A percentile compares a stretch with the other conserved stretches of the same genome.
phyloP scores from a whole-genome alignment of 2,113 vertebrate species.

The Holacanthus passer region DNA sequence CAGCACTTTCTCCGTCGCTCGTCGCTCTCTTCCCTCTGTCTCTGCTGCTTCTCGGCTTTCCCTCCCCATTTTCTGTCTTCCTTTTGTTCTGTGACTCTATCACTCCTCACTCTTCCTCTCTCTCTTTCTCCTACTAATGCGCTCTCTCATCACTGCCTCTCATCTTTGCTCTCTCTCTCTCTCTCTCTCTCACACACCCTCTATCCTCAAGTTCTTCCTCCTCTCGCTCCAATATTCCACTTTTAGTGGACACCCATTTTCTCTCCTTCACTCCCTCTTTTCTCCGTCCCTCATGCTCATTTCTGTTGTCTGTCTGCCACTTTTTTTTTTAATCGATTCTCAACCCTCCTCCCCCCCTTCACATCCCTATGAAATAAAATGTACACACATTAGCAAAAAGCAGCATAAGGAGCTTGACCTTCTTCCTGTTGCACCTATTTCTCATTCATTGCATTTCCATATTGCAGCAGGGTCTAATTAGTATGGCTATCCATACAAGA shows the following conservation, averaged over 20 bases:
- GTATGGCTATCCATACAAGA: conserved; percentile 43
- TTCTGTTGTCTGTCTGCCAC: conserved; percentile 50
- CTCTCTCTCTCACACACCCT: conserved; percentile 12
- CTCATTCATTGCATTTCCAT: conserved; percentile 65
- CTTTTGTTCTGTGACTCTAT: conserved; percentile 77
- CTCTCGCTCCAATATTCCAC: conserved; percentile 54
- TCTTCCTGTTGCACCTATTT: conserved; percentile 50
- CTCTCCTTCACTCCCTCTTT: conserved; percentile 38
- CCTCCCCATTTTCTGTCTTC: conserved; percentile 69
- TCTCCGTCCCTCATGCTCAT: conserved; percentile 46
- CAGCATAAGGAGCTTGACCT: conserved; percentile 52
- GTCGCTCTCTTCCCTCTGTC: conserved; percentile 45
- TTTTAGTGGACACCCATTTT: conserved; percentile 66
- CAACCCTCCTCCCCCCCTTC: conserved; percentile 26
- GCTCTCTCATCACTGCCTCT: conserved; percentile 73
- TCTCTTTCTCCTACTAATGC: conserved; percentile 71
- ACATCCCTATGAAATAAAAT: conserved; percentile 49
- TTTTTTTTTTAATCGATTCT: conserved; percentile 62
- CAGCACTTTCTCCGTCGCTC: conserved; percentile 64
- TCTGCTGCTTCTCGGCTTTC: conserved; percentile 56
- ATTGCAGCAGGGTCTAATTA: conserved; percentile 63
- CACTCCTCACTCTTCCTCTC: conserved; percentile 66
- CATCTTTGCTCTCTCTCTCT: conserved; percentile 29
- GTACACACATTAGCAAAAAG: conserved; percentile 52
- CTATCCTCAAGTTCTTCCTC: conserved; percentile 53